A percentile compares a stretch with the other conserved stretches of the same genome.
phyloP scores from a whole-genome alignment of 2,888 invertebrate species.

The Cataglyphis altisquamis region DNA sequence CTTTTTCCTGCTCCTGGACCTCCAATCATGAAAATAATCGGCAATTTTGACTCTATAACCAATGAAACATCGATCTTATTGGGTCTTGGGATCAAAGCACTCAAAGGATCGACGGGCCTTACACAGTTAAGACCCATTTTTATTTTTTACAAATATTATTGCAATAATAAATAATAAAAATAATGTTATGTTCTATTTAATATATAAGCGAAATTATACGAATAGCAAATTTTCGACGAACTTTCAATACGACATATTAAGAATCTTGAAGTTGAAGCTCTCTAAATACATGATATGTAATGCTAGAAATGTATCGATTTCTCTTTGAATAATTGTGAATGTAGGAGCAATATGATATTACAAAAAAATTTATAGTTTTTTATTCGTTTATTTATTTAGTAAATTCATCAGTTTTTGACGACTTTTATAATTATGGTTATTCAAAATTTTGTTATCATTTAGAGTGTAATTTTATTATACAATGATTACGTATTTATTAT shows the following conservation, averaged over 20 bases:
- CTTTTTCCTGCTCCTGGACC: slow-evolving; percentile 77
- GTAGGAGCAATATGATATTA: neutral
- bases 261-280: slow-evolving; percentile 28
- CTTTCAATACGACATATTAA: slow-evolving; percentile 10
- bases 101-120: slow-evolving; percentile 52
- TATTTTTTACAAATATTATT: neutral
- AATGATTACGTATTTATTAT: neutral
- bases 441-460: neutral
- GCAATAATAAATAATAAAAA: neutral
- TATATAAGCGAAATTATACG: neutral
- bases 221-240: neutral
- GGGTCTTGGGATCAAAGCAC: slow-evolving; percentile 49
- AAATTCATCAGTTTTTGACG: neutral
- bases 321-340: neutral
- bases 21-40: slow-evolving; percentile 75
- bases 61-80: slow-evolving; percentile 57
- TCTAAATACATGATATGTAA: neutral
- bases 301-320: neutral
- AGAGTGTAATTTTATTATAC: neutral
- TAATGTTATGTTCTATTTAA: neutral
- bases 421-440: neutral
- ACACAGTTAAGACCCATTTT: slow-evolving; percentile 73
- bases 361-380: neutral
- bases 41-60: slow-evolving; percentile 59
- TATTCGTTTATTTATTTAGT: no score